Base-by-base conservation (phyloP, 1,140 invertebrate species). In the Neodiprion pinetum region DNA sequence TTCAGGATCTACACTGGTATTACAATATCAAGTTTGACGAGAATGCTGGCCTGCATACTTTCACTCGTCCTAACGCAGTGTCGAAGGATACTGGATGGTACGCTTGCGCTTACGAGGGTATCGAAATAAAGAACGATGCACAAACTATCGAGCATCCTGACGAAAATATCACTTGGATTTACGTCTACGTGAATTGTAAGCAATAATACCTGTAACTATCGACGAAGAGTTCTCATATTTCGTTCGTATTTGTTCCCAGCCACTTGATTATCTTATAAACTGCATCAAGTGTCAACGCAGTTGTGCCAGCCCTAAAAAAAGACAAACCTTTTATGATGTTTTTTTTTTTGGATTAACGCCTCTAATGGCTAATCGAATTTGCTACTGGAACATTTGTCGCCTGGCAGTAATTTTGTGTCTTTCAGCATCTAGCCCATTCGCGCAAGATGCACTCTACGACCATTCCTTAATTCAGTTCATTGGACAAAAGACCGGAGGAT, bases 141-240 rank as follows among this genome's bases (percentile, higher is more conserved):
- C 71, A 87, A 17, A 87, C 53, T 17, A 61, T 61, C 53, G 53
- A 61, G 11, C 53, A 61, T 61, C 53, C 53, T 12, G 53, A 61
- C 48, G 80, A 83, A 10, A 81, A 88, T 21, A 76, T 89, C 47
- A 77, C 84, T 50, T 89, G 90, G 77, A 88, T 92, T 67, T 94
- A 94, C 77, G 84, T 94, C 74, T 94, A 91, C 79, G 92, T 94
- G 0, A 88, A 90, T 82, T 93, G 93, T 93, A 89, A 90, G 88
- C 80, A 53, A 61, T 61, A 61, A 61, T 4, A 9, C 0, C 11
- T 61, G 3, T 61, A 61, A 17, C 4, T 61, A 61, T 61, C 8
- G 4, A 9, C 9, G 8, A 17, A 61, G 0, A 61, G n/a, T 5
- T 61, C 53, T 12, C 53, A 12, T 61, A 61, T 17, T 53, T 10